phyloP scores from a whole-genome alignment of 2,888 invertebrate species.

The Chymomyza amoena region DNA sequence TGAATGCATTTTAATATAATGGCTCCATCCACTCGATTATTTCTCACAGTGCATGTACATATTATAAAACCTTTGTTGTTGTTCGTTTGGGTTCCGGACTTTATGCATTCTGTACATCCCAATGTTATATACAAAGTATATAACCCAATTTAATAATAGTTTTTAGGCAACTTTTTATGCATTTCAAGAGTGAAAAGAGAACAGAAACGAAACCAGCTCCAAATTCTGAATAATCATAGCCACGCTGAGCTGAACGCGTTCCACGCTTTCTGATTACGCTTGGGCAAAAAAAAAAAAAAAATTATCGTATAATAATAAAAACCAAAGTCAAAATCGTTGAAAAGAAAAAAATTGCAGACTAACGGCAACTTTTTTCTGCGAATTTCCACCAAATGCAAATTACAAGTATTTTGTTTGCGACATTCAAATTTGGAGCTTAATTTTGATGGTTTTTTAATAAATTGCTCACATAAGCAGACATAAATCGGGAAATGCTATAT shows the following conservation, averaged over 20 bases:
- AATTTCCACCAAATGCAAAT: conserved; percentile 33
- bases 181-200: conserved; percentile 30
- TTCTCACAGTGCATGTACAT: conserved; percentile 19
- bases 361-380: conserved; percentile 28
- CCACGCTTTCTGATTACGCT: conserved; percentile 51
- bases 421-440: conserved; percentile 18
- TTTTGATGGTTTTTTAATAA: conserved; percentile 49
- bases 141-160: conserved; percentile 52
- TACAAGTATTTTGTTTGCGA: conserved; percentile 1
- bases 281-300: background rate
- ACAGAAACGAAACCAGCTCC: conserved; percentile 10
- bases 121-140: conserved; percentile 9
- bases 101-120: conserved; percentile 47
- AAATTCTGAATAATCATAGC: conserved; percentile 52
- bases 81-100: background rate
- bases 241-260: conserved; percentile 45
- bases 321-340: background rate
- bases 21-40: background rate
- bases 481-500: too few relatives aligned
- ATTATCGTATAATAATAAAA: background rate
- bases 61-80: background rate
- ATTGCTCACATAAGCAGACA: conserved; percentile 16
- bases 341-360: conserved; percentile 19
- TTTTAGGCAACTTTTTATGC: conserved; percentile 37
- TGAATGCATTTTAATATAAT: too few relatives aligned